A percentile compares a stretch with the other conserved stretches of the same genome.
These are phyloP conservation scores for Gastracanthus pulcherrimus DNA, from an alignment of 2,888 invertebrate species.

Conservation along the genomic window DNA sequence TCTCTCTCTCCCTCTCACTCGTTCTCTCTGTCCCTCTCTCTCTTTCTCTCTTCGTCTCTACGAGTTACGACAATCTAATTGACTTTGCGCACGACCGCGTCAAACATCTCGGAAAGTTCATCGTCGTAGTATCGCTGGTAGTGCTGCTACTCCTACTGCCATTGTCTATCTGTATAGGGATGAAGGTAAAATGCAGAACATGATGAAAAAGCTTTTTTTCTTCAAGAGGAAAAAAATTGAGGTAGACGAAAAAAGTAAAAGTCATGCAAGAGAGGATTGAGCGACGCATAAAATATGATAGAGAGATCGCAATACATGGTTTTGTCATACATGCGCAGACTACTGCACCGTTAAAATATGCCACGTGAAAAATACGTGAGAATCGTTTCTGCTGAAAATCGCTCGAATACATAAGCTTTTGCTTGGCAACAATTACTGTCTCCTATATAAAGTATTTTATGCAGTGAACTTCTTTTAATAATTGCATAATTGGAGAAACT, in stretches of 20 bases:
- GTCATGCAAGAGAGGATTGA: neutral
- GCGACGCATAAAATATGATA: neutral
- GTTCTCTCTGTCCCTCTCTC: neutral
- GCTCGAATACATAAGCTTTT: neutral
- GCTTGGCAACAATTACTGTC: neutral
- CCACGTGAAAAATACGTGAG: neutral
- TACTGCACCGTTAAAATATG: neutral
- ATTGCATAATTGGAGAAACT: no score
- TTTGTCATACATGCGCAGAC: neutral
- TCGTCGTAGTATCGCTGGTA: no score
- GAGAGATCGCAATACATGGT: neutral
- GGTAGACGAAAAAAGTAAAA: no score
- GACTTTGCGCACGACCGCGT: conserved; percentile 35
- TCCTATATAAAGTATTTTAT: no score
- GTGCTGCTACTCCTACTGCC: no score
- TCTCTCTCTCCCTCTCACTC: neutral
- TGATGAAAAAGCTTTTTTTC: neutral
- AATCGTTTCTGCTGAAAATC: neutral
- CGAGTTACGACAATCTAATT: conserved; percentile 20
- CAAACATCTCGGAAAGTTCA: conserved; percentile 7
- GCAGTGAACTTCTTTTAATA: no score
- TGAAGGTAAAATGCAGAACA: neutral
- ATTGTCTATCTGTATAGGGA: neutral
- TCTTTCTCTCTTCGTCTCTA: no score
- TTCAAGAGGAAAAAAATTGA: no score